Conservation (phyloP, 2,113 vertebrate species). For the Neodontobutis hainanensis region DNA sequence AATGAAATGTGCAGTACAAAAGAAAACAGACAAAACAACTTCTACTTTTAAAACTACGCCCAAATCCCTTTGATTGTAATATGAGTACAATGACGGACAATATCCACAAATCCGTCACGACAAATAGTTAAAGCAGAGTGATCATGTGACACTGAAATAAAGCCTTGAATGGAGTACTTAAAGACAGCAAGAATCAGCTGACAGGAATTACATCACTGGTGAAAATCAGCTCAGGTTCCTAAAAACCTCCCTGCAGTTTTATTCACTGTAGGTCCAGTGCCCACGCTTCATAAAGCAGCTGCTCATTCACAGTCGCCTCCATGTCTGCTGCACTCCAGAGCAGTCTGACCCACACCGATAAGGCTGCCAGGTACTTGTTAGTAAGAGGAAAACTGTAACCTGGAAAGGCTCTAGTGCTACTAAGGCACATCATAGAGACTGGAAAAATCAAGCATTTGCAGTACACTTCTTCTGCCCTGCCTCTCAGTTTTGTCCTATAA, state of each 20-base stretch:
- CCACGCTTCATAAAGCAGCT: conserved; percentile 27
- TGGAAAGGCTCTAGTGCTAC: conserved; percentile 22
- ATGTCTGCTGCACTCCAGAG: conserved; percentile 29
- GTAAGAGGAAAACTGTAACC: conserved; percentile 31
- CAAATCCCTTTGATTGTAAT: too few species aligned
- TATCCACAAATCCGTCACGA: background rate
- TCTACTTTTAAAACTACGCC: too few species aligned
- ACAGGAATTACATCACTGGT: conserved; percentile 16
- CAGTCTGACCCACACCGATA: conserved; percentile 47
- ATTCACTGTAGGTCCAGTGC: conserved; percentile 20
- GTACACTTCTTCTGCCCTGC: too few species aligned
- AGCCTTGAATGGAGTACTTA: conserved; percentile 6
- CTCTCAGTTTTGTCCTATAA: too few species aligned
- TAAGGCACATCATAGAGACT: too few species aligned
- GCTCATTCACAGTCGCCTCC: conserved; percentile 51
- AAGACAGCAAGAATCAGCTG: conserved; percentile 16
- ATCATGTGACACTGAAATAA: conserved; percentile 10
- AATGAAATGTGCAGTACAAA: too few species aligned
- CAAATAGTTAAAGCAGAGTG: conserved; percentile 30
- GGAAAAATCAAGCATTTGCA: too few species aligned
- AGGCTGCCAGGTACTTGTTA: conserved; percentile 13
- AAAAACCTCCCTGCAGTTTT: conserved; percentile 27
- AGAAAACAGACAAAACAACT: too few species aligned
- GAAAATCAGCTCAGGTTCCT: conserved; percentile 14
- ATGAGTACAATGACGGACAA: too few species aligned